Percentiles rank a stretch among this genome's conserved stretches.
phyloP scores from a whole-genome alignment of 2,113 vertebrate species.

The Zootoca vivipara region DNA sequence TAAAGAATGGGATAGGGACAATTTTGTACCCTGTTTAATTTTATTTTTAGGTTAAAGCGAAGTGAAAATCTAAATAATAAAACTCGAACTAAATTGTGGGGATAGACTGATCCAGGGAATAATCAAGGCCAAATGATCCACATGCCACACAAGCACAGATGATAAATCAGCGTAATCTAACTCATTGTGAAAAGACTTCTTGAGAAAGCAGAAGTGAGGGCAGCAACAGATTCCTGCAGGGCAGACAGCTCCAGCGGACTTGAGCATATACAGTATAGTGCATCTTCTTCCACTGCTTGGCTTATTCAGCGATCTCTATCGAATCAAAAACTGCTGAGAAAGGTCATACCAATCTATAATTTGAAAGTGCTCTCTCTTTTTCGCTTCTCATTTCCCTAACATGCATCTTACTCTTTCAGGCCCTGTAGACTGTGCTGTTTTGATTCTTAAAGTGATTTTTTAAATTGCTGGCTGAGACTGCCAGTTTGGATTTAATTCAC shows the following conservation, averaged over 20 bases:
- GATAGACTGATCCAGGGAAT: not conserved
- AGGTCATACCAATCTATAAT: not conserved
- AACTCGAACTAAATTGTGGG: not conserved
- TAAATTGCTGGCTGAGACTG: not conserved
- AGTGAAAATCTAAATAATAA: not conserved
- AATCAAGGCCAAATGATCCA: not conserved
- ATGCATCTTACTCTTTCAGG: not conserved
- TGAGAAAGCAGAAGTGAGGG: not conserved
- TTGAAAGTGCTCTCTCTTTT: not conserved
- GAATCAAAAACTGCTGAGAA: not conserved
- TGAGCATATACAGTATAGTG: not conserved
- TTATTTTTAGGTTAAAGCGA: not conserved
- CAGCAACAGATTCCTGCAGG: not conserved
- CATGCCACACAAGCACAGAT: not conserved
- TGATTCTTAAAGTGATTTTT: slow-evolving; percentile 9
- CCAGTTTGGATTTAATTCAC: not conserved
- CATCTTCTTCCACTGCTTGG: not conserved
- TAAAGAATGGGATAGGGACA: not conserved
- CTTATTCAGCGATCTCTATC: not conserved
- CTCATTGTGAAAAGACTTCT: not conserved
- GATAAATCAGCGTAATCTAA: not conserved
- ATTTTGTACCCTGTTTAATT: not conserved
- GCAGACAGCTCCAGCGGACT: not conserved
- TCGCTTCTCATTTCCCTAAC: not conserved
- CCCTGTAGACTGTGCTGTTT: not conserved